phyloP scores from a whole-genome alignment of 2,888 invertebrate species.

The Laothoe populi region DNA sequence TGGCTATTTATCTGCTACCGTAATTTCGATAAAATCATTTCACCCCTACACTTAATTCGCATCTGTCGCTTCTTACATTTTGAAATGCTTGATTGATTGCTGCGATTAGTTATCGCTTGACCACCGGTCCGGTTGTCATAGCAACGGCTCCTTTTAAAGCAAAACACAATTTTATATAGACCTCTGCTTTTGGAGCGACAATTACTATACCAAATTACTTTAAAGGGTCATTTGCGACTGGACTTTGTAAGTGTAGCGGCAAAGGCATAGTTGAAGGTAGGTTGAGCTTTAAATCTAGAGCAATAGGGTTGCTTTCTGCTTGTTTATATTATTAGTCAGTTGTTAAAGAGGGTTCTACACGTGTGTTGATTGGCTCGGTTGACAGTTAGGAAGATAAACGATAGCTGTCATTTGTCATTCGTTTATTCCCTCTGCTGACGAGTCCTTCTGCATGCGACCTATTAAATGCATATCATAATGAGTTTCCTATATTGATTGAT shows the following conservation, averaged over 20 bases:
- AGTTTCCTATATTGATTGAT: constrained; percentile 72
- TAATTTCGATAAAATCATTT: constrained; percentile 14
- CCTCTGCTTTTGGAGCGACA: constrained; percentile 37
- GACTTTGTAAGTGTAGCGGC: constrained; percentile 44
- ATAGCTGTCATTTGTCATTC: constrained; percentile 80
- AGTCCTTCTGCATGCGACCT: constrained; percentile 70
- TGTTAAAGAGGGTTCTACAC: constrained; percentile 60
- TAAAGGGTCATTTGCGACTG: constrained; percentile 53
- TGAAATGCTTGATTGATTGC: constrained; percentile 67
- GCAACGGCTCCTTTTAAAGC: constrained; percentile 45
- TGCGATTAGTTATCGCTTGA: constrained; percentile 64
- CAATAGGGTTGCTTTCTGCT: constrained; percentile 38
- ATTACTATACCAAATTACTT: constrained; percentile 47
- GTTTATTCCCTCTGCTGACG: constrained; percentile 59
- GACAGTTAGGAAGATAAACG: constrained; percentile 83
- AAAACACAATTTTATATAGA: constrained; percentile 49
- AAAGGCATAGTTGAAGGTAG: constrained; percentile 40
- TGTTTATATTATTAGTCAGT: constrained; percentile 33
- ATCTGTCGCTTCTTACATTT: constrained; percentile 29
- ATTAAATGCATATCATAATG: constrained; percentile 78
- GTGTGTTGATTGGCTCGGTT: constrained; percentile 78
- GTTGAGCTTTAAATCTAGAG: constrained; percentile 27
- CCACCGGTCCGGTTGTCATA: constrained; percentile 56
- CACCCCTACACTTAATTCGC: constrained; percentile 15
- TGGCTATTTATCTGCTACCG: constrained; percentile 8